A percentile compares a stretch with the other conserved stretches of the same genome.
Conservation (phyloP, 2,113 vertebrate species). For the Microcebus griseorufus region DNA sequence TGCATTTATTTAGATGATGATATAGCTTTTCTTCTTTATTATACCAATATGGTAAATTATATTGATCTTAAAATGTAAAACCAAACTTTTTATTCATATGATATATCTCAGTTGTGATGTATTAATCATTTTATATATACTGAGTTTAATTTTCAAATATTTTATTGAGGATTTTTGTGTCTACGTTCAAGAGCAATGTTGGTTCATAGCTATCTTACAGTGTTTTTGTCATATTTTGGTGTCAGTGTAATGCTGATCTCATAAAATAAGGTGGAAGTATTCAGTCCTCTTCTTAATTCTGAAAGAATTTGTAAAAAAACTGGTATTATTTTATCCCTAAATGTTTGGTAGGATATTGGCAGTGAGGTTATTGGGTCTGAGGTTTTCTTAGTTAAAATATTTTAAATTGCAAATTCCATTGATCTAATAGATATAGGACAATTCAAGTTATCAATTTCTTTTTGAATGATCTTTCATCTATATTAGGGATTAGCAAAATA, state of each 20-base stretch:
- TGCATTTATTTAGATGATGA: background rate
- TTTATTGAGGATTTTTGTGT: background rate
- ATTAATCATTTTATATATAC: background rate
- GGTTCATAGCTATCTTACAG: background rate
- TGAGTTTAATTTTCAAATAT: background rate
- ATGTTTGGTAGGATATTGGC: background rate
- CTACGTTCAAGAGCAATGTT: background rate
- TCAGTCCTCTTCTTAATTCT: background rate
- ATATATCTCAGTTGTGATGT: background rate
- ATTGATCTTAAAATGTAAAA: background rate
- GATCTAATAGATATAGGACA: background rate
- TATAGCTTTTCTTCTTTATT: background rate
- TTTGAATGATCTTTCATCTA: background rate
- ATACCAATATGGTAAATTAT: background rate
- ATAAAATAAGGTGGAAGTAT: background rate
- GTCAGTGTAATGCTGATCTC: background rate
- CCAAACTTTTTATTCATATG: background rate
- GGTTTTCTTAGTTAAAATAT: background rate
- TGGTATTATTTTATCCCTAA: background rate
- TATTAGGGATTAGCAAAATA: background rate
- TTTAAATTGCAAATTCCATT: background rate
- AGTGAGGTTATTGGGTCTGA: background rate
- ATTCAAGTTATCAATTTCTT: background rate
- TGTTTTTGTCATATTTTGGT: background rate
- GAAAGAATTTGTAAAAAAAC: background rate